Evolutionary conservation across 2,888 invertebrate species (phyloP).

Genomic region (Sinohyriopsis cumingii): DNA sequence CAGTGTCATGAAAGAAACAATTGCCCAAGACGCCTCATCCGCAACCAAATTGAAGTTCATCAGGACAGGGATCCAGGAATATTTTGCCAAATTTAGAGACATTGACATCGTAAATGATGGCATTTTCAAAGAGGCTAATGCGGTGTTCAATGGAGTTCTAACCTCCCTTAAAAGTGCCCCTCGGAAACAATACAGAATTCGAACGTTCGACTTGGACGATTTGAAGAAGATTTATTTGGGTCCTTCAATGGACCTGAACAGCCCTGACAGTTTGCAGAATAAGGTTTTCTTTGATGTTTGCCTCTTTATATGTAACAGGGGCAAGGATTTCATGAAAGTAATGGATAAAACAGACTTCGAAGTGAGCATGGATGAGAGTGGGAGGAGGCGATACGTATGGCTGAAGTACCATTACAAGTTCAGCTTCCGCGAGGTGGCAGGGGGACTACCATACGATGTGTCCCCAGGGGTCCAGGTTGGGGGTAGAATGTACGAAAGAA

Average conservation of each 20-base stretch:
- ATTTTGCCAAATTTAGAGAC: conserved; percentile 50
- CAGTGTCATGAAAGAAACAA: conserved; percentile 44
- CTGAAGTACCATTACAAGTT: conserved; percentile 59
- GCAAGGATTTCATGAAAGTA: conserved; percentile 58
- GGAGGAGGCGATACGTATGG: conserved; percentile 53
- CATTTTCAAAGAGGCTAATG: conserved; percentile 51
- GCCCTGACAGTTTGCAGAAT: conserved; percentile 61
- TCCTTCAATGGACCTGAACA: conserved; percentile 55
- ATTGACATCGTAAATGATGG: conserved; percentile 53
- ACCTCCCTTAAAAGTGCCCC: conserved; percentile 20
- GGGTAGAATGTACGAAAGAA: conserved; percentile 61
- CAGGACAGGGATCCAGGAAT: conserved; percentile 52
- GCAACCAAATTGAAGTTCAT: conserved; percentile 43
- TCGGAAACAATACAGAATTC: conserved; percentile 53
- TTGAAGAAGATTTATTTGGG: conserved; percentile 59
- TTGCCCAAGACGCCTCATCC: conserved; percentile 26
- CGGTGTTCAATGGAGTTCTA: conserved; percentile 43
- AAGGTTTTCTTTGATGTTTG: conserved; percentile 65
- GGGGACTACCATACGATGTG: conserved; percentile 41
- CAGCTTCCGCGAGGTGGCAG: conserved; percentile 50
- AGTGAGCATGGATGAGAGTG: conserved; percentile 52
- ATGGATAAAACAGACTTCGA: conserved; percentile 64
- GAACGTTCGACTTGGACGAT: conserved; percentile 55
- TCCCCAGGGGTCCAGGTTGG: conserved; percentile 47
- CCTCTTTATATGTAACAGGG: conserved; percentile 61